Percentiles rank a stretch among this genome's conserved stretches.
phyloP scores from a whole-genome alignment of 2,113 vertebrate species.

The Corynorhinus townsendii region DNA sequence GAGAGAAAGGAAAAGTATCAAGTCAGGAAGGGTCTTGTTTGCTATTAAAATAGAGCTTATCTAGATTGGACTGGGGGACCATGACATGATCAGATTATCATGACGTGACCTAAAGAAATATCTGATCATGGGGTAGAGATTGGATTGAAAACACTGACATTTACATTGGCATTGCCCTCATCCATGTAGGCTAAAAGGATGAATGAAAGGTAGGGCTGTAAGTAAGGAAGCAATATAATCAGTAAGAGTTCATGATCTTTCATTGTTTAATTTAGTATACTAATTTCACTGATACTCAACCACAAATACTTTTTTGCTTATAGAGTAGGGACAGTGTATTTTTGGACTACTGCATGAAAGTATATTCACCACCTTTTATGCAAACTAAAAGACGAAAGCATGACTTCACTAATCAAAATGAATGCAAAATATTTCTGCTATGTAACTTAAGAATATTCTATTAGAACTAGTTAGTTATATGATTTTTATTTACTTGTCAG shows the following conservation, averaged over 20 bases:
- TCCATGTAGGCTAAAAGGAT: neutral
- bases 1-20: neutral
- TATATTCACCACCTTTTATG: neutral
- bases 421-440: constrained; percentile 1
- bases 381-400: neutral
- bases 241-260: neutral
- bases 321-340: neutral
- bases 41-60: neutral
- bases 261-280: neutral
- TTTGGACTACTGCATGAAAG: neutral
- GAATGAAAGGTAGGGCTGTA: neutral
- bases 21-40: neutral
- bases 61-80: neutral
- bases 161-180: neutral
- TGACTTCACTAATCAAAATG: neutral
- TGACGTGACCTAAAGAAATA: neutral
- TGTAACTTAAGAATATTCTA: neutral
- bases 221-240: neutral
- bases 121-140: neutral
- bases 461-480: neutral
- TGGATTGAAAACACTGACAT: neutral
- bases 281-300: neutral
- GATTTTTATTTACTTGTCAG: neutral
- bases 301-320: neutral
- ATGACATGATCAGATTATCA: neutral